Percentiles rank a stretch among this genome's conserved stretches.
Conservation (phyloP, 2,888 invertebrate species). For the Andrena fulva region DNA sequence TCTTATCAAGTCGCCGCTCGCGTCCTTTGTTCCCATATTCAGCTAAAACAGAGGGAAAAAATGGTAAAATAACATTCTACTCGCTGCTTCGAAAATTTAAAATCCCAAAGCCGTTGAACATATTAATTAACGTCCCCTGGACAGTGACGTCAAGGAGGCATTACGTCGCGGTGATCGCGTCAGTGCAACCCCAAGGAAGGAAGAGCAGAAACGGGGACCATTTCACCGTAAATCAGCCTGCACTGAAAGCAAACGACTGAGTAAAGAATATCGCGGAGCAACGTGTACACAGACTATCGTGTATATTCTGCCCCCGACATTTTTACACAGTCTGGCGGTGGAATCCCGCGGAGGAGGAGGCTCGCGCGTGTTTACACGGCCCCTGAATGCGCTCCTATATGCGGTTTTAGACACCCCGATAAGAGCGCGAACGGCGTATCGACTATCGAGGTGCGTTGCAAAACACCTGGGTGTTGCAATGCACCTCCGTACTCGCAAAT, state of each 20-base stretch:
- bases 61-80: too few species aligned
- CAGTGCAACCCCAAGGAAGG: background rate
- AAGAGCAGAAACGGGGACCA: background rate
- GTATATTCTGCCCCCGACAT: conserved; percentile 25
- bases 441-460: conserved; percentile 69
- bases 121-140: background rate
- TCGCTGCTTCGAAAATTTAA: too few species aligned
- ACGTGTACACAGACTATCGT: conserved; percentile 14
- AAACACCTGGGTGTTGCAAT: conserved; percentile 72
- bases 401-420: conserved; percentile 68
- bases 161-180: background rate
- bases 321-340: conserved; percentile 42
- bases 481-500: conserved; percentile 59
- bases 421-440: conserved; percentile 67
- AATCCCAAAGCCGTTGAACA: too few species aligned
- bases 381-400: conserved; percentile 67
- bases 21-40: too few species aligned
- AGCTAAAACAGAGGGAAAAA: too few species aligned
- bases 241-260: background rate
- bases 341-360: conserved; percentile 61
- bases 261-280: conserved; percentile 33
- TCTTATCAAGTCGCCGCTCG: too few species aligned
- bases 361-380: conserved; percentile 64
- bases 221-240: conserved; percentile 22
- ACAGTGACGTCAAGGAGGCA: background rate